Percentiles rank a stretch among this genome's conserved stretches.
Conservation (phyloP, 2,113 vertebrate species). For the Catharus fuscescens region DNA sequence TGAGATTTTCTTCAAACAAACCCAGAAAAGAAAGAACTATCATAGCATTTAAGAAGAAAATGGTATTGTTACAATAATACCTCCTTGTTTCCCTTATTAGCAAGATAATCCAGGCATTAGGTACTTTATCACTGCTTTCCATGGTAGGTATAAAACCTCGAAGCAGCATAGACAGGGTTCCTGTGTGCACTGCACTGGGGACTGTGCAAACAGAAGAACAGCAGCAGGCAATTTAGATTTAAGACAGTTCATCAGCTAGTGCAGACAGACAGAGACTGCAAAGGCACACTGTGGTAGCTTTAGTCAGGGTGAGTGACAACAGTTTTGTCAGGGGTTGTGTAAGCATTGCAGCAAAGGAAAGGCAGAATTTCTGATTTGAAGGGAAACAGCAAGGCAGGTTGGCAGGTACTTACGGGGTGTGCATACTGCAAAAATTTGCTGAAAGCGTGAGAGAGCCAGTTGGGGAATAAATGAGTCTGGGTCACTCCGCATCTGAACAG, state of each 20-base stretch:
- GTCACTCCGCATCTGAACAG: background rate
- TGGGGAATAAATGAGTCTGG: background rate
- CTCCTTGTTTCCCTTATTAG: background rate
- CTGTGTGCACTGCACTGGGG: background rate
- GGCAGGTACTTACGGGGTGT: background rate
- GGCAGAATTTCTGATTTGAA: background rate
- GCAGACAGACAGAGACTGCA: background rate
- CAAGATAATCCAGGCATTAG: background rate
- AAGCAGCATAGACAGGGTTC: background rate
- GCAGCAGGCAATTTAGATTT: conserved; percentile 1
- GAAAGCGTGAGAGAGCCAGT: background rate
- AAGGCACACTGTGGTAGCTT: background rate
- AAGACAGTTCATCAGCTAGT: background rate
- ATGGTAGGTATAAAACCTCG: background rate
- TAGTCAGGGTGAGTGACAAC: conserved; percentile 1
- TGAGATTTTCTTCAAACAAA: conserved; percentile 30
- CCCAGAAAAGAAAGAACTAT: conserved; percentile 40
- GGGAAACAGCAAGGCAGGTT: background rate
- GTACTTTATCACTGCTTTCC: background rate
- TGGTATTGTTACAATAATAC: background rate
- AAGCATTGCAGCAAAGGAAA: conserved; percentile 3
- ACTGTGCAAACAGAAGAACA: background rate
- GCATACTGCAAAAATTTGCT: background rate
- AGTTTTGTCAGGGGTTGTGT: background rate
- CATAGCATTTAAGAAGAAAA: conserved; percentile 14